Percentiles rank a stretch among this genome's conserved stretches.
phyloP scores from a whole-genome alignment of 1,140 invertebrate species.

The Phthorimaea operculella region DNA sequence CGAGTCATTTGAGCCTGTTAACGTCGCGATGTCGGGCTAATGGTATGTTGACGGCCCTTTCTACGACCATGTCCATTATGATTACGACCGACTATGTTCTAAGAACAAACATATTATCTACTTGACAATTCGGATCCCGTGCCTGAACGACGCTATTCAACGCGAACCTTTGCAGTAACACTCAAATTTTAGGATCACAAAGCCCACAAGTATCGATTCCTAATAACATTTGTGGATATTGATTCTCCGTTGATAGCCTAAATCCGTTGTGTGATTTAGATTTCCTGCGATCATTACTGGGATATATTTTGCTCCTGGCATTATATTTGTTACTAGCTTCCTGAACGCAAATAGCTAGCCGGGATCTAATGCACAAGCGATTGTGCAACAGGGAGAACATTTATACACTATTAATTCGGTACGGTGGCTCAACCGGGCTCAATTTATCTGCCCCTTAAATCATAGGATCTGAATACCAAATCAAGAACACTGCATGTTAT shows the following conservation, averaged over 20 bases:
- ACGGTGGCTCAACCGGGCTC: slow-evolving; percentile 3
- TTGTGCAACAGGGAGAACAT: slow-evolving; percentile 24
- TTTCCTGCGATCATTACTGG: background rate
- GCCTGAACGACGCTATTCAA: background rate
- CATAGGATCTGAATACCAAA: background rate
- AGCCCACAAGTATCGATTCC: background rate
- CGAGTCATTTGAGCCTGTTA: slow-evolving; percentile 55
- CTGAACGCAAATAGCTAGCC: slow-evolving; percentile 34
- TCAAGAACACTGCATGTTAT: background rate
- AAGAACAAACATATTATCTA: slow-evolving; percentile 7
- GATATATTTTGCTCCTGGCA: slow-evolving; percentile 19
- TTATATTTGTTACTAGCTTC: slow-evolving; percentile 31
- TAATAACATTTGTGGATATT: background rate
- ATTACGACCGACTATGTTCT: slow-evolving; percentile 19
- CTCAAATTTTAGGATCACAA: background rate
- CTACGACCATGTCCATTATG: slow-evolving; percentile 40
- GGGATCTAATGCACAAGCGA: slow-evolving; percentile 28
- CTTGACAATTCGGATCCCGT: background rate
- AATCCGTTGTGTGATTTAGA: background rate
- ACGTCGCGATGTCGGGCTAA: slow-evolving; percentile 41
- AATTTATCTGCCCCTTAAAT: slow-evolving; percentile 1
- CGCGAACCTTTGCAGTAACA: background rate
- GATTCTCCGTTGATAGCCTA: background rate
- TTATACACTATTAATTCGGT: slow-evolving; percentile 9
- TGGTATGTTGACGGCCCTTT: slow-evolving; percentile 39